Conservation (phyloP, 1,140 invertebrate species). For the Gryllus bimaculatus region DNA sequence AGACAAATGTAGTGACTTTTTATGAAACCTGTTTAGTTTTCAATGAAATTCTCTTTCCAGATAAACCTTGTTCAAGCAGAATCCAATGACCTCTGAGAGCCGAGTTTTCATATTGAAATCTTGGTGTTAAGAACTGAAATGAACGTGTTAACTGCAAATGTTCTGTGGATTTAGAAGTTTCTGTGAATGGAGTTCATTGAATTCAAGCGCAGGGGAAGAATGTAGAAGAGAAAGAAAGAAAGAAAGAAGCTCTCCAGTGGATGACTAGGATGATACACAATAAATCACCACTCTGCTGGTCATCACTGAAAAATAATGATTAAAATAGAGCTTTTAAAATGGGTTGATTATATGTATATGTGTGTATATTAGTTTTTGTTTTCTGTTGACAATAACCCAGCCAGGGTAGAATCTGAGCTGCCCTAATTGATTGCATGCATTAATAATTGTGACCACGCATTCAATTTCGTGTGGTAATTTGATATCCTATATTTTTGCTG, state of each 20-base stretch:
- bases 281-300: neutral
- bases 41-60: neutral
- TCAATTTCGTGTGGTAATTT: neutral
- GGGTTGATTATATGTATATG: neutral
- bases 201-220: neutral
- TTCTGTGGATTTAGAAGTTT: neutral
- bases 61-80: neutral
- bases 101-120: neutral
- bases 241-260: neutral
- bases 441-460: constrained; percentile 4
- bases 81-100: neutral
- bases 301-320: neutral
- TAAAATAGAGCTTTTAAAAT: neutral
- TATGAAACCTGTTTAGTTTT: neutral
- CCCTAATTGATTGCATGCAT: constrained; percentile 9
- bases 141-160: neutral
- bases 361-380: neutral
- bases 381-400: constrained; percentile 11
- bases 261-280: neutral
- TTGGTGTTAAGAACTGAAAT: neutral
- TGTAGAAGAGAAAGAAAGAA: neutral
- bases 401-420: neutral
- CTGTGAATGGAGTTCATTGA: neutral
- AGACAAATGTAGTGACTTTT: too few relatives aligned
- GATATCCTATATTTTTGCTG: neutral